These are phyloP conservation scores for Equus przewalskii DNA, from an alignment of 2,113 vertebrate genomes.

Conservation along the genomic window DNA sequence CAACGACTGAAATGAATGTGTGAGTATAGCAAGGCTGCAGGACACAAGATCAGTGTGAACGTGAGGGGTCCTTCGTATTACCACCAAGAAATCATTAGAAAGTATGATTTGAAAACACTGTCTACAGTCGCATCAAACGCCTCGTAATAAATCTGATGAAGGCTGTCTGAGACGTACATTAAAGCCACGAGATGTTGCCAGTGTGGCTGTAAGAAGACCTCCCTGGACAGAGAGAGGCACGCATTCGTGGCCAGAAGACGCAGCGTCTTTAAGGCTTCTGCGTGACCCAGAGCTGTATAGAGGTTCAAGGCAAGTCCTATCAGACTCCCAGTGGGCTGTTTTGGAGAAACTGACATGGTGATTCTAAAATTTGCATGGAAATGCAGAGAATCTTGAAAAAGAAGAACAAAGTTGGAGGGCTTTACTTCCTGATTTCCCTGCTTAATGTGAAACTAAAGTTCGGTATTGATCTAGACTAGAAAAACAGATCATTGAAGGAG, in stretches of 20 bases:
- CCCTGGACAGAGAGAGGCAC: not conserved
- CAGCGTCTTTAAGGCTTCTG: not conserved
- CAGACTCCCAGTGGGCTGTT: not conserved
- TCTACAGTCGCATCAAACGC: not conserved
- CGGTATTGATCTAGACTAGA: not conserved
- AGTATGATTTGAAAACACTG: not conserved
- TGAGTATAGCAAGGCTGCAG: not conserved
- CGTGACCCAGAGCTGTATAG: not conserved
- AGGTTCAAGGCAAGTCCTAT: not conserved
- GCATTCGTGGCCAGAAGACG: not conserved
- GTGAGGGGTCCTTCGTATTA: not conserved
- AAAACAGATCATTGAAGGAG: not conserved
- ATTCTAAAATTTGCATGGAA: not conserved
- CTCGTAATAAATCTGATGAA: not conserved
- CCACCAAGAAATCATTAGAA: not conserved
- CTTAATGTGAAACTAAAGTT: not conserved
- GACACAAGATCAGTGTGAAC: not conserved
- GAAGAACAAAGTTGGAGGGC: not conserved
- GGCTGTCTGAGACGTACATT: not conserved
- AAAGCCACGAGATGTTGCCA: not conserved
- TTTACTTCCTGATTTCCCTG: not conserved
- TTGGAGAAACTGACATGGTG: not conserved
- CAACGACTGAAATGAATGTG: not conserved
- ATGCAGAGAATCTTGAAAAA: not conserved
- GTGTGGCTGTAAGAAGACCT: not conserved